These are phyloP conservation scores for Antheraea pernyi DNA, from an alignment of 1,140 invertebrate genomes.

Conservation along the genomic window DNA sequence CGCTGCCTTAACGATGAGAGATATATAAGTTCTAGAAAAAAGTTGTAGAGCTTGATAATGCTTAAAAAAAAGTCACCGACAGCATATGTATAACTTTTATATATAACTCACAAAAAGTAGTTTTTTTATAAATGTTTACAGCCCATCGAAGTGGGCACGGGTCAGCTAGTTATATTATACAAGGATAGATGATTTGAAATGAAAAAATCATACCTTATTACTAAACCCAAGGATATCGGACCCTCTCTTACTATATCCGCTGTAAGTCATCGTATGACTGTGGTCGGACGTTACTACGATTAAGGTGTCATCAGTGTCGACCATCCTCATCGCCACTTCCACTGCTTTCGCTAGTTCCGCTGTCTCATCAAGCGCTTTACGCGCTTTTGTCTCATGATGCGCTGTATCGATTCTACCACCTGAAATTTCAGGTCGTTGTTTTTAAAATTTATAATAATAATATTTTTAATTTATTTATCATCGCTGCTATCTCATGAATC, in stretches of 20 bases:
- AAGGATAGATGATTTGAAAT: background rate
- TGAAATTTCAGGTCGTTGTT: conserved; percentile 45
- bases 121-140: no score
- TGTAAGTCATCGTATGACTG: conserved; percentile 89
- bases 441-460: no score
- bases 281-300: conserved; percentile 91
- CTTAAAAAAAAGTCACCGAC: no score
- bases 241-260: conserved; percentile 83
- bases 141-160: no score
- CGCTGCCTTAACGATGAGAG: no score
- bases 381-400: conserved; percentile 90
- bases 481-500: no score
- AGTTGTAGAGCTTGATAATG: no score
- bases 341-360: conserved; percentile 88
- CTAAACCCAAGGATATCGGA: conserved; percentile 81
- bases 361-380: conserved; percentile 88
- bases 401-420: conserved; percentile 92
- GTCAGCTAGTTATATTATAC: no score
- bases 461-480: no score
- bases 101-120: no score
- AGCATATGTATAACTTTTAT: no score
- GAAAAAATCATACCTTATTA: conserved; percentile 44
- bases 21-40: no score
- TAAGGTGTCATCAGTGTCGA: conserved; percentile 86
- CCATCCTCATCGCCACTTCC: conserved; percentile 82